These are phyloP conservation scores for Eucera pruinosa DNA, from an alignment of 2,888 invertebrate genomes.

Conservation along the genomic window DNA sequence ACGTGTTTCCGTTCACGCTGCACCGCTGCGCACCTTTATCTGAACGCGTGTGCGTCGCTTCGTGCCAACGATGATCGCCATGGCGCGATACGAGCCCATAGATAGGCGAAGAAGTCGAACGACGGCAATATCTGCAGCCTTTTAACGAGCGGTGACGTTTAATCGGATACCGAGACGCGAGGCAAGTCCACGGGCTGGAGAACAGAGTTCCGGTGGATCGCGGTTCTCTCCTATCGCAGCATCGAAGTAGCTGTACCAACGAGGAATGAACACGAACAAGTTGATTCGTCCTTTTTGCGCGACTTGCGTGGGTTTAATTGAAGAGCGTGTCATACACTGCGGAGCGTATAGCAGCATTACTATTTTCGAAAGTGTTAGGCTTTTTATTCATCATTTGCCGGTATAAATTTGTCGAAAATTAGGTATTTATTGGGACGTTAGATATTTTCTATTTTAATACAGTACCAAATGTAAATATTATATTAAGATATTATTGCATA, in stretches of 20 bases:
- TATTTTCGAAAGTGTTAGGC: too few species aligned
- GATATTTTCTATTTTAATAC: too few species aligned
- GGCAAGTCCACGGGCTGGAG: not conserved
- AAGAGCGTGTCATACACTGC: not conserved
- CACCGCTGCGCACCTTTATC: constrained; percentile 6
- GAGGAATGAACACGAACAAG: not conserved
- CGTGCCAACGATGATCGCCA: constrained; percentile 20
- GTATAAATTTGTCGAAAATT: too few species aligned
- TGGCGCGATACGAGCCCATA: constrained; percentile 27
- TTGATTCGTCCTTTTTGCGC: not conserved
- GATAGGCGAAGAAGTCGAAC: constrained; percentile 35
- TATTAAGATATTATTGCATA: too few species aligned
- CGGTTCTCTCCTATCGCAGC: constrained; percentile 5
- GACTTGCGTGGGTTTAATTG: constrained; percentile 31
- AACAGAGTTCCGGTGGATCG: constrained; percentile 14
- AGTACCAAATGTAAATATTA: too few species aligned
- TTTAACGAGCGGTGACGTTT: constrained; percentile 67
- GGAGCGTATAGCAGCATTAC: not conserved
- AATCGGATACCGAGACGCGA: constrained; percentile 57
- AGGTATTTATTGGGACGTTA: too few species aligned
- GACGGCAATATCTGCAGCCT: constrained; percentile 37
- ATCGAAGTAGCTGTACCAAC: constrained; percentile 17
- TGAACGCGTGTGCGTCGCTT: constrained; percentile 2
- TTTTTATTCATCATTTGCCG: too few species aligned
- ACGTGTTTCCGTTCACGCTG: constrained; percentile 44